These are phyloP conservation scores for Cecropterus lyciades DNA, from an alignment of 1,140 invertebrate genomes.

Conservation along the genomic window DNA sequence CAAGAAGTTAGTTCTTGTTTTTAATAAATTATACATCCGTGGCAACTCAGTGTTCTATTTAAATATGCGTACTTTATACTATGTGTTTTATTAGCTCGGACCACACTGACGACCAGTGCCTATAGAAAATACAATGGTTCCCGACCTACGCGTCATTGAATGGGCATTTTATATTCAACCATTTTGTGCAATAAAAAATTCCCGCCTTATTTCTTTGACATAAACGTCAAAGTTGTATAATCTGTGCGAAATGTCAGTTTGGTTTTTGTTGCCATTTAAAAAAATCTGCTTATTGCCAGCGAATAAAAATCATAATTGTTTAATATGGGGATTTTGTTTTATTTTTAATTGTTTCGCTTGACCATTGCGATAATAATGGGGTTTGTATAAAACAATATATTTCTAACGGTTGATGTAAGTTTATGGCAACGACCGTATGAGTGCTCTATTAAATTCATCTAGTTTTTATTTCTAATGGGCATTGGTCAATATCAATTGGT, in stretches of 20 bases:
- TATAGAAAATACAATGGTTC: conserved; percentile 61
- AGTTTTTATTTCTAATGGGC: not conserved
- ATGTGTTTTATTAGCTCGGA: conserved; percentile 52
- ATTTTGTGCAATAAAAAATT: conserved; percentile 36
- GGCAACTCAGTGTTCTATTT: conserved; percentile 29
- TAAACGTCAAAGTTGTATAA: conserved; percentile 39
- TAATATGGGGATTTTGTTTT: conserved; percentile 12
- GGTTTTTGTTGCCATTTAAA: conserved; percentile 13
- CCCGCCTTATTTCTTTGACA: conserved; percentile 35
- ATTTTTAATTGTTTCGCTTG: conserved; percentile 13
- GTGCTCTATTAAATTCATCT: not conserved
- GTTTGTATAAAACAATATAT: conserved; percentile 1
- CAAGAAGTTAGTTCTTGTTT: too few relatives aligned
- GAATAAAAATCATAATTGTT: conserved; percentile 17
- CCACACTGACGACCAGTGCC: conserved; percentile 54
- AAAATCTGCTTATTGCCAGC: conserved; percentile 19
- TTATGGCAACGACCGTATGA: not conserved
- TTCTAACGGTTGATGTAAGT: conserved; percentile 4
- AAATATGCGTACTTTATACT: conserved; percentile 30
- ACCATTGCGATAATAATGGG: conserved; percentile 9
- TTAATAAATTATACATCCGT: conserved; percentile 12
- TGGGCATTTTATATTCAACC: conserved; percentile 53
- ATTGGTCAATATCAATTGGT: conserved; percentile 13
- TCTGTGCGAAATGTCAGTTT: conserved; percentile 3
- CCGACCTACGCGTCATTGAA: conserved; percentile 62